Evolutionary conservation across 1,140 invertebrate genomes (phyloP).

Genomic region (Doryteuthis pealeii): DNA sequence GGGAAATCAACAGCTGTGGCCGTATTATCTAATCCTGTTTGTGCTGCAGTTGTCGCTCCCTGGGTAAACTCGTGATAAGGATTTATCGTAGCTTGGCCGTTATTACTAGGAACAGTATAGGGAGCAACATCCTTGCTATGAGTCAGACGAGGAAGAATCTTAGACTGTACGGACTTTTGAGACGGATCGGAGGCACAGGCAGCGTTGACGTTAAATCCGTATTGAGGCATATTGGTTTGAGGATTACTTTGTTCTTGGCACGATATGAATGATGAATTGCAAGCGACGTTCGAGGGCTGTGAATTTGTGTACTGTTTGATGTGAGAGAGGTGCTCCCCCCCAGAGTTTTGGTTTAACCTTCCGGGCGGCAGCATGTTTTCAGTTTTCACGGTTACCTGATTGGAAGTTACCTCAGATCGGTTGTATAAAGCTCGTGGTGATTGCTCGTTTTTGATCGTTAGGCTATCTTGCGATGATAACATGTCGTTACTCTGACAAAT

Average conservation of each 20-base stretch:
- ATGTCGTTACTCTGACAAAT: constrained; percentile 11
- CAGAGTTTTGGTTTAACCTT: background rate
- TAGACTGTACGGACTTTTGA: constrained; percentile 32
- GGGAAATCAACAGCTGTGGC: constrained; percentile 3
- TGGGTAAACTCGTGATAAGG: constrained; percentile 10
- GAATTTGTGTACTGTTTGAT: background rate
- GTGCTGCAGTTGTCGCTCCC: background rate
- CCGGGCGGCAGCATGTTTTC: background rate
- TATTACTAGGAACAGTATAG: constrained; percentile 48
- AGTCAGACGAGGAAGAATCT: constrained; percentile 44
- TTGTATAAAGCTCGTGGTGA: background rate
- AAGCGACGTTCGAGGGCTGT: background rate
- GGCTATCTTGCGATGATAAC: constrained; percentile 7
- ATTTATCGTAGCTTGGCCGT: constrained; percentile 23
- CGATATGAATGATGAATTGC: background rate
- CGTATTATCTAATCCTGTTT: constrained; percentile 1
- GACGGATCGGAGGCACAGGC: background rate
- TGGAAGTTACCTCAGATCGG: background rate
- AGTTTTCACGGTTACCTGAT: background rate
- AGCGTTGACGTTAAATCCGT: background rate
- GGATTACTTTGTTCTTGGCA: background rate
- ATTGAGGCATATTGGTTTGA: background rate
- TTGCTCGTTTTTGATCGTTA: background rate
- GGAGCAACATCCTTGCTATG: constrained; percentile 49
- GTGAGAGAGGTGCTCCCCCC: background rate